Conservation (phyloP, 1,140 invertebrate genomes). For the Drosophila rufa region DNA sequence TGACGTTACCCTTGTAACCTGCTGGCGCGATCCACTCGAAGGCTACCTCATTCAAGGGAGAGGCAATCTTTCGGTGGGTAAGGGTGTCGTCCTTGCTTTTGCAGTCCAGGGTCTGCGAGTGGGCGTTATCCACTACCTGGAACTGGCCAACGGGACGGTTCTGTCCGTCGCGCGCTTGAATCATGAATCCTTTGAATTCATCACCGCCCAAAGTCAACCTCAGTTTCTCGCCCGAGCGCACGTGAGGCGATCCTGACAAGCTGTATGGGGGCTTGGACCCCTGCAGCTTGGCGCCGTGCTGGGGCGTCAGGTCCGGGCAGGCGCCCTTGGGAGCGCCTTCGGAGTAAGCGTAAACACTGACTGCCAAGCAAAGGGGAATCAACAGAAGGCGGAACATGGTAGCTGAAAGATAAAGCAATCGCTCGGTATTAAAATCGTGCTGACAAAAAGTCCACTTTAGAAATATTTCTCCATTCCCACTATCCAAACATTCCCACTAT, state of each 20-base stretch:
- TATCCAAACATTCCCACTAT: no score
- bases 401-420: neutral
- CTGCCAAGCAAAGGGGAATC: conserved; percentile 60
- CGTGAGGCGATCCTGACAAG: conserved; percentile 54
- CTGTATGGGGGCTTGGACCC: conserved; percentile 62
- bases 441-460: neutral
- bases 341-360: conserved; percentile 62
- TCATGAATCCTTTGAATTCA: conserved; percentile 73
- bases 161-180: conserved; percentile 76
- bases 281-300: conserved; percentile 73
- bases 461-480: neutral
- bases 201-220: conserved; percentile 65
- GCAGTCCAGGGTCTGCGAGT: conserved; percentile 74
- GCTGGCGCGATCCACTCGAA: conserved; percentile 84
- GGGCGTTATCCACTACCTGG: conserved; percentile 54
- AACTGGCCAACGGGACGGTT: conserved; percentile 75
- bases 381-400: conserved; percentile 72
- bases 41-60: conserved; percentile 46
- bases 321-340: conserved; percentile 66
- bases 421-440: neutral
- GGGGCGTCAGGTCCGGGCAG: conserved; percentile 72
- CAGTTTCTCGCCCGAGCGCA: conserved; percentile 52
- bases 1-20: conserved; percentile 80
- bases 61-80: conserved; percentile 83
- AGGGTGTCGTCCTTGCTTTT: conserved; percentile 66